Evolutionary conservation across 2,113 vertebrate species (phyloP).

Genomic region (Gnathonemus echidnorhynchus): DNA sequence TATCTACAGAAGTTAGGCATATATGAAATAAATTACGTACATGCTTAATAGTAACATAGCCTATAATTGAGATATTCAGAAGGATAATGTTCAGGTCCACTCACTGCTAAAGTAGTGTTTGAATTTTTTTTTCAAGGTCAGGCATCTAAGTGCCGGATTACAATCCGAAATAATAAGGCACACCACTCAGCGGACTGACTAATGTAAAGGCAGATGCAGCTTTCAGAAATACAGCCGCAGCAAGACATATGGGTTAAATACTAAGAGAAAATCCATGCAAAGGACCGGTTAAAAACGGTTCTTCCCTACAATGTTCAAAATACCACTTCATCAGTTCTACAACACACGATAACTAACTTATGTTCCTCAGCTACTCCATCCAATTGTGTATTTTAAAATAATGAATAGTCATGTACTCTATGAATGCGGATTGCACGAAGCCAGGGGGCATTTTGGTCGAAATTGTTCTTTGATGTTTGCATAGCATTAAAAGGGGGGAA

Average conservation of each 20-base stretch:
- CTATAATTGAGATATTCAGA: not conserved
- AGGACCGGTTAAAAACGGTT: not conserved
- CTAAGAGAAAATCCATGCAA: not conserved
- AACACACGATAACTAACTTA: not conserved
- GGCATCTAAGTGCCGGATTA: not conserved
- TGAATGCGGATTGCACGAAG: not conserved
- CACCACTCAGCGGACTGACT: not conserved
- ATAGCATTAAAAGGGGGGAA: not conserved
- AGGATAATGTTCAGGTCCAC: not conserved
- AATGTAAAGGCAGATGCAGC: not conserved
- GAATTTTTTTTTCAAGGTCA: not conserved
- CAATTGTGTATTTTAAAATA: not conserved
- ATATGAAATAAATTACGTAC: not conserved
- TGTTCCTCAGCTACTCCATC: not conserved
- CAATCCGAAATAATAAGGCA: not conserved
- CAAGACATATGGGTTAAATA: not conserved
- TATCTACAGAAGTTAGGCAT: not conserved
- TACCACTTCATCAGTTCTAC: not conserved
- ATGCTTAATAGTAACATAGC: not conserved
- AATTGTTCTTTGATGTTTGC: not conserved
- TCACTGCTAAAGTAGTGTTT: not conserved
- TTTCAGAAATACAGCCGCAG: not conserved
- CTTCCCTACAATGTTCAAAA: not conserved
- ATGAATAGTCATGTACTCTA: not conserved
- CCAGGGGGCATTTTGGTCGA: not conserved